Evolutionary conservation across 2,797 vertebrate species (phyloP).

Genomic region (Sciurus carolinensis): DNA sequence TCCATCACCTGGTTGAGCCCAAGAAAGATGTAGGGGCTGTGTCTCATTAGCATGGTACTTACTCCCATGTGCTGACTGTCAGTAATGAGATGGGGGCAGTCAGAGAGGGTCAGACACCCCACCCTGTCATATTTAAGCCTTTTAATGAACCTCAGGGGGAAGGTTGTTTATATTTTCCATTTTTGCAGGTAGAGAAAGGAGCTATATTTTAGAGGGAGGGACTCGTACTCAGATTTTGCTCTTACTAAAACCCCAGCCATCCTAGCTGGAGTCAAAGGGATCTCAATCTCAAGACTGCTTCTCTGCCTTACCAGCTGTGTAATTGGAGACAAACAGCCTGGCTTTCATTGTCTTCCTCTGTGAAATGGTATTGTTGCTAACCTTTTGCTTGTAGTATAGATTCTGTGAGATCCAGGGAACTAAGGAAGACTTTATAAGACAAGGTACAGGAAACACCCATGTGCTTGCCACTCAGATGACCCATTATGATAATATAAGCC

Average conservation of each 20-base stretch:
- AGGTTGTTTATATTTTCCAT: neutral
- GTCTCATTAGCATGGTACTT: neutral
- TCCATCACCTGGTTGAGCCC: neutral
- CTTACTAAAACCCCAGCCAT: neutral
- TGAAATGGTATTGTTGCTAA: neutral
- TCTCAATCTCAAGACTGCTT: neutral
- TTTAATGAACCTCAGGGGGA: fast-evolving
- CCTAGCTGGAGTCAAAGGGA: neutral
- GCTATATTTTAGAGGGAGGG: fast-evolving
- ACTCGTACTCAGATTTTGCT: neutral
- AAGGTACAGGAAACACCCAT: fast-evolving
- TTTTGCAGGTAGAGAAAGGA: neutral
- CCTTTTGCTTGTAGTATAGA: neutral
- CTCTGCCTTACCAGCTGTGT: neutral
- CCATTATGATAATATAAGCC: neutral
- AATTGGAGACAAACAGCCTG: neutral
- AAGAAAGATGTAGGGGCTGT: neutral
- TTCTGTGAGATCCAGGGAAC: neutral
- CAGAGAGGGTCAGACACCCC: neutral
- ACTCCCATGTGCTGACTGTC: neutral
- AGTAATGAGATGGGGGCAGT: neutral
- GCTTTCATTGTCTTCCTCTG: neutral
- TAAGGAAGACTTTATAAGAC: neutral
- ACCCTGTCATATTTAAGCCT: neutral
- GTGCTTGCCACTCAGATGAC: neutral